Conservation (phyloP, 2,797 vertebrate species). For the Phrynocephalus forsythii region DNA sequence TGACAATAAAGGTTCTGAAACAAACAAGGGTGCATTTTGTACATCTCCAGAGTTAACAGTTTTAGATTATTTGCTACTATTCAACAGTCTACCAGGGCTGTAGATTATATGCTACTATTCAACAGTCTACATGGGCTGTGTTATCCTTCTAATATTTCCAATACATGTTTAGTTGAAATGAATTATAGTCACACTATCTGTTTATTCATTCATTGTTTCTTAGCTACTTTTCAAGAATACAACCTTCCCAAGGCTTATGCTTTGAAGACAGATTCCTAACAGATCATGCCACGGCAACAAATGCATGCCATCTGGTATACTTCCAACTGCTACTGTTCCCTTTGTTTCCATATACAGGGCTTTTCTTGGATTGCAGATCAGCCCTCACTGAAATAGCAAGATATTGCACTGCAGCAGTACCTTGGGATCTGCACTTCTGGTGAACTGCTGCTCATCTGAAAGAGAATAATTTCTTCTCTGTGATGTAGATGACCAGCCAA, state of each 20-base stretch:
- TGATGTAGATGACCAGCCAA: constrained; percentile 47
- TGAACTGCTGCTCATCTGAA: constrained; percentile 25
- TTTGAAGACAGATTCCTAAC: neutral
- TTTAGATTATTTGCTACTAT: constrained; percentile 70
- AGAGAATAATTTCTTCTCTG: constrained; percentile 34
- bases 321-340: neutral
- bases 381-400: neutral
- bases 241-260: neutral
- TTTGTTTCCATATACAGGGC: neutral
- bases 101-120: constrained; percentile 69
- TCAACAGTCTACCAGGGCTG: constrained; percentile 13
- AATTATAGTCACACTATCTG: neutral
- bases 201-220: neutral
- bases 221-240: neutral
- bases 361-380: neutral
- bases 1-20: no score
- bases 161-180: neutral
- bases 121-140: constrained; percentile 62
- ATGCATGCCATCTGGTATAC: constrained; percentile 34
- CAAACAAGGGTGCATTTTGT: no score
- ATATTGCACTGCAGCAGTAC: neutral
- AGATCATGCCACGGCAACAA: constrained; percentile 42
- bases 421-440: constrained; percentile 26
- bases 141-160: neutral
- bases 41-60: constrained; percentile 46